Evolutionary conservation across 2,797 vertebrate species (phyloP), one percentile per base, ranked within the genome.

Genomic region (Spondyliosoma cantharus): DNA sequence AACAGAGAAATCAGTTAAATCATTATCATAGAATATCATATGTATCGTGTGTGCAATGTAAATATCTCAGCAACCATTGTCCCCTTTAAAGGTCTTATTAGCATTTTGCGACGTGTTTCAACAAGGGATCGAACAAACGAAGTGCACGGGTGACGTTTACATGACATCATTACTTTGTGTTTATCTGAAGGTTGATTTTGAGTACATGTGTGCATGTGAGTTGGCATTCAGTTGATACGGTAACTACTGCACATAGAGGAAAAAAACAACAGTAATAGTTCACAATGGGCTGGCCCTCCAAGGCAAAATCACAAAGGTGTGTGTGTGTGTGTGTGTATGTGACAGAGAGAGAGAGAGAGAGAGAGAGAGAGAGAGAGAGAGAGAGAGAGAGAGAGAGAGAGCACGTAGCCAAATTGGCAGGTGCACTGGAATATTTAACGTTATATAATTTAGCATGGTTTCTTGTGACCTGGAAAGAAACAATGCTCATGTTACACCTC

Each of bases 391-490:
- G 37, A 20, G 3, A 19, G 45, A 76, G 20, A 24, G 20, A 0
- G 13, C 27, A 63, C 68, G 56, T 57, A 74, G 63, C 61, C n/a
- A 81, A 80, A 76, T n/a, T 83, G 59, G 75, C 74, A 84, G 73
- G 52, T 81, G 63, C 49, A 77, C 53, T 72, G 57, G n/a, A 81
- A 74, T 69, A 60, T 84, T 76, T 64, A 72, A 80, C 78, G 48
- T 78, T 85, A 56, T 83, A 61, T 74, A 59, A 81, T 78, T 89
- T 67, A 79, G 4, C 43, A 62, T 32, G 58, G 64, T 68, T 87
- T 79, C 50, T 68, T 76, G 45, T 84, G 83, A 87, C 72, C 65
- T 84, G 86, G 76, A 85, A 85, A 83, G 52, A 74, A 85, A 72
- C 74, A 82, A 77, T 81, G 32, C 60, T 82, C 50, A 62, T 69